Evolutionary conservation across 2,113 vertebrate genomes (phyloP).

Genomic region (Crotalus viridis): DNA sequence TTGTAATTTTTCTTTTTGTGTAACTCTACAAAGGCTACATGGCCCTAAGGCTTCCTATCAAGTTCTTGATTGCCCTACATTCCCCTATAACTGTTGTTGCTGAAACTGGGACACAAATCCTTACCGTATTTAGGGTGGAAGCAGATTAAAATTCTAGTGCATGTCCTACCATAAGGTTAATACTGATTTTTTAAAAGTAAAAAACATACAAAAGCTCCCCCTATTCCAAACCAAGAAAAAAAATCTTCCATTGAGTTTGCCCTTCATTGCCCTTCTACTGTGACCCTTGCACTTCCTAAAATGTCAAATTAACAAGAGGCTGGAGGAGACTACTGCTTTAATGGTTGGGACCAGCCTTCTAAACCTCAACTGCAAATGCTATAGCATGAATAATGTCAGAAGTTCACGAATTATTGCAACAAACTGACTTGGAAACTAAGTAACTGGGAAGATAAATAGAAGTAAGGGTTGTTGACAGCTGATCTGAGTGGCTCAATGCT

Average conservation of each 20-base stretch:
- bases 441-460: neutral
- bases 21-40: neutral
- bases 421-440: neutral
- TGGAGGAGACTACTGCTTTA: neutral
- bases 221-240: neutral
- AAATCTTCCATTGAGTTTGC: neutral
- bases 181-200: neutral
- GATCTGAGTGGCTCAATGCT: neutral
- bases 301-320: neutral
- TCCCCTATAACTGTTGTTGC: neutral
- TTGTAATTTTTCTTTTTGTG: neutral
- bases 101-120: neutral
- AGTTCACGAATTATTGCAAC: neutral
- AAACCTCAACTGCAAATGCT: neutral
- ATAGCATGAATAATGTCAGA: neutral
- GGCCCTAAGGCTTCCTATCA: neutral
- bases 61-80: neutral
- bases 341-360: neutral
- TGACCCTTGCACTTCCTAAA: neutral
- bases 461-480: neutral
- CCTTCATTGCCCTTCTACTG: neutral
- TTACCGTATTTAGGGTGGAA: neutral
- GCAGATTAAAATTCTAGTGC: neutral
- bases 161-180: neutral
- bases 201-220: neutral